Evolutionary conservation across 2,888 invertebrate species (phyloP).

Genomic region (Dysmachus trigonus): DNA sequence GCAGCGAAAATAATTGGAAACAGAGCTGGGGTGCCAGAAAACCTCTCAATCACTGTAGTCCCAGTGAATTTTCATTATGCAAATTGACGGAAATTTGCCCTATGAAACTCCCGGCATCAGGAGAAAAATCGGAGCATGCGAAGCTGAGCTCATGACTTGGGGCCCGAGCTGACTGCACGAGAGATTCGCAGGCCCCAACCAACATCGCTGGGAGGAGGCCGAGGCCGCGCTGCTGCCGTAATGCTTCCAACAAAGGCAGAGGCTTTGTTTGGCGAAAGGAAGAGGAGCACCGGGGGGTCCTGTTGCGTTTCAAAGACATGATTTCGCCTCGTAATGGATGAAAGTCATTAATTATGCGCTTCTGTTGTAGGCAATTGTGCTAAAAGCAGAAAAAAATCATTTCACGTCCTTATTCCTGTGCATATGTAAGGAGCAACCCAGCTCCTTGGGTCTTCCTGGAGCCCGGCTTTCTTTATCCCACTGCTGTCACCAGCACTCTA

Average conservation of each 20-base stretch:
- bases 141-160: not conserved
- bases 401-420: not conserved
- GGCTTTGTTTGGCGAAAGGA: not conserved
- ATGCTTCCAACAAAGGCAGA: not conserved
- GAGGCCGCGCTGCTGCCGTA: not conserved
- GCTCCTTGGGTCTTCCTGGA: not conserved
- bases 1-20: not conserved
- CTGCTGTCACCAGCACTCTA: not conserved
- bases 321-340: conserved; percentile 38
- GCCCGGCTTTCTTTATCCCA: not conserved
- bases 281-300: not conserved
- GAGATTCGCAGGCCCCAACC: not conserved
- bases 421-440: not conserved
- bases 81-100: not conserved
- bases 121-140: not conserved
- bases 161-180: not conserved
- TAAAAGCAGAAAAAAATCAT: conserved; percentile 16
- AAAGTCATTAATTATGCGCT: conserved; percentile 42
- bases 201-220: not conserved
- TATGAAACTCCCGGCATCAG: not conserved
- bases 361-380: conserved; percentile 29
- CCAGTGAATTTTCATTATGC: not conserved
- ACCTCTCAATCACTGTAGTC: not conserved
- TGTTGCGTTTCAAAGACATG: not conserved
- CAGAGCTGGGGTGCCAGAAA: not conserved